phyloP scores from a whole-genome alignment of 2,113 vertebrate genomes.

The Centropus unirufus region DNA sequence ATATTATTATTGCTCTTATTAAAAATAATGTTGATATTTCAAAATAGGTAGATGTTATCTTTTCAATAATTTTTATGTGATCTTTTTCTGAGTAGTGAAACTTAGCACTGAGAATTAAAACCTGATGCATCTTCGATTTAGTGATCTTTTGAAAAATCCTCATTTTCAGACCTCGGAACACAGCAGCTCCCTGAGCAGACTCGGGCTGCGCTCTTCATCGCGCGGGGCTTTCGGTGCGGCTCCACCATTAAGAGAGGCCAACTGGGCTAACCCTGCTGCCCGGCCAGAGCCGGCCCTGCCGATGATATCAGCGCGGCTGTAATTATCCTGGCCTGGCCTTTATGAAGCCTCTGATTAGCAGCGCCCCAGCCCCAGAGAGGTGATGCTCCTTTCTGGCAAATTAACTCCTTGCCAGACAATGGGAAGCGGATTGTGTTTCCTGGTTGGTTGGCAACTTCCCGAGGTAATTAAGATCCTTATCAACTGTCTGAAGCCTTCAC shows the following conservation, averaged over 20 bases:
- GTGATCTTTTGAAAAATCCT: not conserved
- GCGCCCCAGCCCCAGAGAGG: not conserved
- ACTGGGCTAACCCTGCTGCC: not conserved
- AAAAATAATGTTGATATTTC: not conserved
- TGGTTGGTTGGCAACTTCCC: not conserved
- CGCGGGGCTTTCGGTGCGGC: not conserved
- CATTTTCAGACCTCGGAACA: not conserved
- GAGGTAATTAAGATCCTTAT: not conserved
- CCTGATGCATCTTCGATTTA: not conserved
- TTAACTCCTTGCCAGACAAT: not conserved
- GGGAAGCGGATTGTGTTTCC: not conserved
- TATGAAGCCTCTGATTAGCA: conserved; percentile 26
- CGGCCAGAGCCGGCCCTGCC: not conserved
- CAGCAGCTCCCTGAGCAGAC: not conserved
- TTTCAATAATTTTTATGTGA: not conserved
- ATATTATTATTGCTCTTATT: not conserved
- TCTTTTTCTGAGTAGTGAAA: not conserved
- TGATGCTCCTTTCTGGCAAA: not conserved
- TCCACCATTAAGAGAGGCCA: not conserved
- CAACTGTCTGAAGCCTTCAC: not conserved
- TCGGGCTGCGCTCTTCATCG: not conserved
- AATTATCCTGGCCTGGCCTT: not conserved
- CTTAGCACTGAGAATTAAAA: not conserved
- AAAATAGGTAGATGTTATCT: not conserved
- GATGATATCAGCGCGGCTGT: not conserved